Evolutionary conservation across 2,113 vertebrate genomes (phyloP).

Genomic region (Rhagologus leucostigma): DNA sequence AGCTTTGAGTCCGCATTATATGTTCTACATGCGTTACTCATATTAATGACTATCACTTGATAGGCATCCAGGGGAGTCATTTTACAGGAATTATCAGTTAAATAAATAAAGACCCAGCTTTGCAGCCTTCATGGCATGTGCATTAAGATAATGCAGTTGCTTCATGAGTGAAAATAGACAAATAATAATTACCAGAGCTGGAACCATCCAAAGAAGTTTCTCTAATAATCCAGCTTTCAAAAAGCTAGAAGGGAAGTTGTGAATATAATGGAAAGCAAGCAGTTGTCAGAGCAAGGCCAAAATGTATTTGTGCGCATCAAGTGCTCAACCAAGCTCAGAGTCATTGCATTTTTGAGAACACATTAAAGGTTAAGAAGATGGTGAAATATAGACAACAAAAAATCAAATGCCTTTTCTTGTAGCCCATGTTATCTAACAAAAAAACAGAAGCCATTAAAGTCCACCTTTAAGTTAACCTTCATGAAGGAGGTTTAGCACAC

Average conservation of each 20-base stretch:
- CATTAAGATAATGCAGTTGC: background rate
- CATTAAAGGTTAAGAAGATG: background rate
- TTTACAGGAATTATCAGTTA: background rate
- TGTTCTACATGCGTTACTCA: background rate
- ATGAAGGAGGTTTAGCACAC: background rate
- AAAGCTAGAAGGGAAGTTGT: background rate
- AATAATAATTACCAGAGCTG: background rate
- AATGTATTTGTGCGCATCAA: background rate
- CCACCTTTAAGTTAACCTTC: background rate
- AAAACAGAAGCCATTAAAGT: background rate
- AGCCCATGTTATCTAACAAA: background rate
- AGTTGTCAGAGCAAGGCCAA: background rate
- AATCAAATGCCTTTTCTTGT: background rate
- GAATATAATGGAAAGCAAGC: background rate
- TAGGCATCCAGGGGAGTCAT: background rate
- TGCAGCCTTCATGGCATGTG: background rate
- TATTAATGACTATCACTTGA: background rate
- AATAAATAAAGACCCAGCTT: background rate
- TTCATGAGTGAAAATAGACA: background rate
- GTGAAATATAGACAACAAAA: background rate
- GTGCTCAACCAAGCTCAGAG: background rate
- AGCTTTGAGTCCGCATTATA: background rate
- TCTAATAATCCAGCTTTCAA: background rate
- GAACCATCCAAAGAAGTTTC: background rate
- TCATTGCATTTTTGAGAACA: background rate